Percentiles rank a stretch among this genome's conserved stretches.
Evolutionary conservation across 2,888 invertebrate species (phyloP).

Genomic region (Cremastobaeus sp.): DNA sequence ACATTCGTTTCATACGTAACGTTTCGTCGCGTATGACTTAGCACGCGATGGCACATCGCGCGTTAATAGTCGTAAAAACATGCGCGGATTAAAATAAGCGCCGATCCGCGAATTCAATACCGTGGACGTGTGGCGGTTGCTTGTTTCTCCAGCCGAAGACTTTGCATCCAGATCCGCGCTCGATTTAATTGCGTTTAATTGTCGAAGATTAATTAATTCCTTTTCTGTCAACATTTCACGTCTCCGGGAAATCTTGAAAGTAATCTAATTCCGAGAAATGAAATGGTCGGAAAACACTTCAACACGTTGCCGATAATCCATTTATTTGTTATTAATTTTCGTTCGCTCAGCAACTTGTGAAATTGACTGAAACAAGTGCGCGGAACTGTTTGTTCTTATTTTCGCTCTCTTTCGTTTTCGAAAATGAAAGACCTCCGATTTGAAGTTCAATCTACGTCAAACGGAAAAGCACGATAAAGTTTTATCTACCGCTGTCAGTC

Average conservation of each 20-base stretch:
- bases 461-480: constrained; percentile 66
- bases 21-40: constrained; percentile 55
- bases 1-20: constrained; percentile 55
- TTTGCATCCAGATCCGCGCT: background rate
- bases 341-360: too few species aligned
- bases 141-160: constrained; percentile 9
- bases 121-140: constrained; percentile 19
- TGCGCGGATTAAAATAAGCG: constrained; percentile 42
- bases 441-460: constrained; percentile 48
- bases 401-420: background rate
- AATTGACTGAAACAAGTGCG: background rate
- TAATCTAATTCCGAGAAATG: too few species aligned
- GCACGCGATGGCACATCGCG: constrained; percentile 53
- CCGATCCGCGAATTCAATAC: constrained; percentile 33
- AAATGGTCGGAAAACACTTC: too few species aligned
- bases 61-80: constrained; percentile 50
- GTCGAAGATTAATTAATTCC: constrained; percentile 5
- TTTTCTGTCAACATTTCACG: background rate
- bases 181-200: constrained; percentile 31
- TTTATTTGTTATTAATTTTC: background rate
- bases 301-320: too few species aligned
- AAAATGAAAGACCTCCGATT: constrained; percentile 19
- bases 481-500: constrained; percentile 66
- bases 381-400: background rate
- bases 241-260: too few species aligned